These are phyloP conservation scores for Acropternis orthonyx DNA, from an alignment of 2,797 vertebrate species.

Conservation along the genomic window DNA sequence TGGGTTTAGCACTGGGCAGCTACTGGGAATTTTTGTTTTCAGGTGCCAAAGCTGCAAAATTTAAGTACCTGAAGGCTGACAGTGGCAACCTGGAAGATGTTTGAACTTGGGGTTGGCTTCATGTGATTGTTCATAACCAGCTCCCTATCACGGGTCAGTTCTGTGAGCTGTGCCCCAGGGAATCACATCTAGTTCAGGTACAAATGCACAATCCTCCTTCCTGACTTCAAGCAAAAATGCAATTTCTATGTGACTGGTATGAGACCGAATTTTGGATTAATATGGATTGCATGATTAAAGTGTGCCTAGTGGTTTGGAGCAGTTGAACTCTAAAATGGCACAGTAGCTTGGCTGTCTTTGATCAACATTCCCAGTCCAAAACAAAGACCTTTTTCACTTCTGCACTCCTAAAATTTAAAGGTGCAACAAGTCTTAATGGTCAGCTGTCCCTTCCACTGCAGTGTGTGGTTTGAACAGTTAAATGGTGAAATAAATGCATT, in stretches of 20 bases:
- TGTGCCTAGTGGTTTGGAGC: neutral
- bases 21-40: neutral
- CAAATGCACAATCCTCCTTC: neutral
- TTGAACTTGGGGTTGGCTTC: neutral
- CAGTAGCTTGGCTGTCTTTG: neutral
- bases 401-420: neutral
- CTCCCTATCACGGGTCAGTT: fast-evolving
- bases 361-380: neutral
- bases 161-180: neutral
- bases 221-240: neutral
- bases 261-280: neutral
- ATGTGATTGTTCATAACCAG: neutral
- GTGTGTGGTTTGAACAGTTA: neutral
- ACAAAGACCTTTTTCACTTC: neutral
- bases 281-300: neutral
- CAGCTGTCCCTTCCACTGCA: neutral
- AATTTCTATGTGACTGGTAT: neutral
- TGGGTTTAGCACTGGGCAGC: neutral
- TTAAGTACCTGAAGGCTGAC: neutral
- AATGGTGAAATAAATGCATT: neutral
- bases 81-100: neutral
- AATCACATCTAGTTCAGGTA: neutral
- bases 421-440: neutral
- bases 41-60: neutral
- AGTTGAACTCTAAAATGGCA: neutral